These are phyloP conservation scores for Diloba caeruleocephala DNA, from an alignment of 2,888 invertebrate species.

Conservation along the genomic window DNA sequence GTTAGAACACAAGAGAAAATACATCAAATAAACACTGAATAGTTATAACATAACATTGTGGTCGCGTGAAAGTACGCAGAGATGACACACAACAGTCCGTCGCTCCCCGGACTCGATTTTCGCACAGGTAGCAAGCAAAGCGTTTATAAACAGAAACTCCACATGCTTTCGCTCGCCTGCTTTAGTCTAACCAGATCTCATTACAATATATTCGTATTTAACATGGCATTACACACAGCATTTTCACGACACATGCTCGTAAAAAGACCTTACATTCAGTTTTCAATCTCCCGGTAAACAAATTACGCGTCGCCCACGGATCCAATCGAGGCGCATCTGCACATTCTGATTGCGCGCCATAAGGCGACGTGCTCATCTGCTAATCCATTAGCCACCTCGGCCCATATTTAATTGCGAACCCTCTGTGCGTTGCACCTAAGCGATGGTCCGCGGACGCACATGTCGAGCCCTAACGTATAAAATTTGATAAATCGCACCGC, in stretches of 20 bases:
- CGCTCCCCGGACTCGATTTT: too few relatives aligned
- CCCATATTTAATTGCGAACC: slow-evolving; percentile 82
- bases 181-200: background rate
- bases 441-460: slow-evolving; percentile 84
- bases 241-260: slow-evolving; percentile 32
- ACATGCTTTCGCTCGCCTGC: too few relatives aligned
- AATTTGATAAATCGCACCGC: slow-evolving; percentile 88
- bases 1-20: too few relatives aligned
- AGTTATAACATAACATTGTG: too few relatives aligned
- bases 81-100: too few relatives aligned
- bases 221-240: slow-evolving; percentile 2
- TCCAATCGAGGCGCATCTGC: slow-evolving; percentile 80
- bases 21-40: too few relatives aligned
- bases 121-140: too few relatives aligned
- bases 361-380: slow-evolving; percentile 80
- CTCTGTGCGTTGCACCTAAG: slow-evolving; percentile 66
- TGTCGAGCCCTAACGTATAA: slow-evolving; percentile 85
- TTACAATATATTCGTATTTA: slow-evolving; percentile 8
- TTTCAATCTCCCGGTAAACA: slow-evolving; percentile 47
- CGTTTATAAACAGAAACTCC: too few relatives aligned
- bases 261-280: slow-evolving; percentile 28
- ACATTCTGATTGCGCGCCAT: slow-evolving; percentile 77
- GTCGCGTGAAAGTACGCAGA: too few relatives aligned
- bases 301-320: slow-evolving; percentile 58
- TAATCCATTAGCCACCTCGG: slow-evolving; percentile 87